Conservation (phyloP, 2,797 vertebrate genomes). For the Schizopygopsis pylzovi region DNA sequence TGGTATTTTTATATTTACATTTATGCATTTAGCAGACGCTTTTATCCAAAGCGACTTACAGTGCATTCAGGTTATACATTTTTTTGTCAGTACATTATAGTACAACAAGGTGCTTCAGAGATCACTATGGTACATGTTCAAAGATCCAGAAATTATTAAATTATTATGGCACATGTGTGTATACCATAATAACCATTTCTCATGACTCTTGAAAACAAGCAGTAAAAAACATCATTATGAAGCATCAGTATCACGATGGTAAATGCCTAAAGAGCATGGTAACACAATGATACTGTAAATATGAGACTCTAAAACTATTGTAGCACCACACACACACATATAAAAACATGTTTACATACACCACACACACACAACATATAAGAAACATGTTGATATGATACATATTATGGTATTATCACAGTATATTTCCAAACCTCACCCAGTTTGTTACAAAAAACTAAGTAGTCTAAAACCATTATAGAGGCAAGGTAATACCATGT, state of each 20-base stretch:
- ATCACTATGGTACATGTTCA: neutral
- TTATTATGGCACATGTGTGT: neutral
- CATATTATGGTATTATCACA: neutral
- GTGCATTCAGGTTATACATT: too few relatives aligned
- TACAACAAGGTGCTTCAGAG: neutral
- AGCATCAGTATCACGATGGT: neutral
- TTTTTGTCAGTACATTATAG: neutral
- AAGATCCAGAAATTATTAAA: neutral
- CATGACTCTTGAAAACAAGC: neutral
- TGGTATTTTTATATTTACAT: neutral
- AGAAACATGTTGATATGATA: neutral
- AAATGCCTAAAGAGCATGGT: neutral
- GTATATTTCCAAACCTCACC: neutral
- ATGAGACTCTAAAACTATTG: neutral
- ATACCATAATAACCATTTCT: neutral
- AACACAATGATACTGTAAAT: neutral
- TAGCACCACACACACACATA: neutral
- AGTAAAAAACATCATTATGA: neutral
- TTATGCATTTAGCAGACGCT: too few relatives aligned
- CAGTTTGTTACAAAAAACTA: neutral
- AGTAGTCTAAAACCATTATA: neutral
- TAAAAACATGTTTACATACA: neutral
- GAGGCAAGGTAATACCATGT: neutral
- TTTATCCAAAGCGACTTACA: too few relatives aligned
- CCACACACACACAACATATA: neutral